Evolutionary conservation across 2,113 vertebrate genomes (phyloP).

Genomic region (Chelonoidis abingdonii): DNA sequence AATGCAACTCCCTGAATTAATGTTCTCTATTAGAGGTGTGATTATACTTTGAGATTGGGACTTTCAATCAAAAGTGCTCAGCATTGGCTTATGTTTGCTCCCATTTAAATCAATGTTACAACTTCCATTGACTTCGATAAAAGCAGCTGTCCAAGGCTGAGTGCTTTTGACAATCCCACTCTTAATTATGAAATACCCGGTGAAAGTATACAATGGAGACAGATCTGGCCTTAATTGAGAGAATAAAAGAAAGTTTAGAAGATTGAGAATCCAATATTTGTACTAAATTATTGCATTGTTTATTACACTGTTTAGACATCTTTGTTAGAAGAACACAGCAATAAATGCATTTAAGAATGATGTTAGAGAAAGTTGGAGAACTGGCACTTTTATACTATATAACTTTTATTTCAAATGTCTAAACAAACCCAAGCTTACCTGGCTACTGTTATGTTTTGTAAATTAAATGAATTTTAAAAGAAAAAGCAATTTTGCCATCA

Average conservation of each 20-base stretch:
- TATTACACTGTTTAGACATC: slow-evolving; percentile 20
- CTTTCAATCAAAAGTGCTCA: background rate
- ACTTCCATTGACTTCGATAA: background rate
- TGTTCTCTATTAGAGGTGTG: background rate
- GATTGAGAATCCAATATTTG: background rate
- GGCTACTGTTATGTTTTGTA: background rate
- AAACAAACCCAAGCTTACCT: background rate
- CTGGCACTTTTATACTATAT: background rate
- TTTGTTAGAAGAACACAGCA: background rate
- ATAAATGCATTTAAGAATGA: background rate
- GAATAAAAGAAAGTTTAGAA: background rate
- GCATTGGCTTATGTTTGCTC: background rate
- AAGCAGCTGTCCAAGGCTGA: background rate
- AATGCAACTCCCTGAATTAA: background rate
- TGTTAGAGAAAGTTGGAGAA: background rate
- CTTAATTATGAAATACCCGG: background rate
- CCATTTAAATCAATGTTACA: slow-evolving; percentile 7
- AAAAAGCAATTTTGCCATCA: background rate
- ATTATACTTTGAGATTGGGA: background rate
- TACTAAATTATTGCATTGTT: background rate
- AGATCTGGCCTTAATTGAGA: background rate
- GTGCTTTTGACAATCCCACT: slow-evolving; percentile 29
- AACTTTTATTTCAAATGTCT: background rate
- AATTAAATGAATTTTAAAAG: background rate
- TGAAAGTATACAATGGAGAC: background rate